Percentiles rank a stretch among this genome's conserved stretches.
These are phyloP conservation scores for Polydrusus pterygomalis DNA, from an alignment of 2,888 invertebrate genomes.

Conservation along the genomic window DNA sequence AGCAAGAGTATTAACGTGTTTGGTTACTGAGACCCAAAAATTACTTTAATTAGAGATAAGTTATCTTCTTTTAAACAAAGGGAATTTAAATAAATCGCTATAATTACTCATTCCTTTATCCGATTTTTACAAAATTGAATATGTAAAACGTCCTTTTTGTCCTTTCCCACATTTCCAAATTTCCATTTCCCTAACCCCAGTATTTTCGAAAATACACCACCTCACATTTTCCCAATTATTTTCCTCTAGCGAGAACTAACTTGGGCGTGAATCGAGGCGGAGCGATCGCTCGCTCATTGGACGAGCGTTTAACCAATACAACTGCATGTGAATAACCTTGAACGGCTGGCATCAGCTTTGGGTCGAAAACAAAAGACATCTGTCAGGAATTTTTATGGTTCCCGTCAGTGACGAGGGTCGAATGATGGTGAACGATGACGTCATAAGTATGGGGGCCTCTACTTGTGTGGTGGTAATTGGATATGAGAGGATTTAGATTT, in stretches of 20 bases:
- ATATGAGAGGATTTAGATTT: slow-evolving; percentile 8
- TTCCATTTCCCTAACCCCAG: neutral
- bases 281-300: slow-evolving; percentile 53
- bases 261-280: slow-evolving; percentile 53
- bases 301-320: slow-evolving; percentile 44
- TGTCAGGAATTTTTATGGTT: slow-evolving; percentile 56
- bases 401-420: slow-evolving; percentile 51
- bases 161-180: neutral
- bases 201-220: slow-evolving; percentile 25
- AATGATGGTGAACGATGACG: slow-evolving; percentile 53
- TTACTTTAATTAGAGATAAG: neutral
- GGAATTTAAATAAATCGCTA: neutral
- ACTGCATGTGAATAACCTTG: slow-evolving; percentile 53
- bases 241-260: neutral
- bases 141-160: slow-evolving; percentile 32
- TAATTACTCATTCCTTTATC: neutral
- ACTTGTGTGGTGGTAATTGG: slow-evolving; percentile 38
- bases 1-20: too few species aligned
- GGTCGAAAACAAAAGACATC: slow-evolving; percentile 55
- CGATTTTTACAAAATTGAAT: slow-evolving; percentile 1
- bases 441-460: slow-evolving; percentile 46
- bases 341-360: slow-evolving; percentile 51
- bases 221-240: slow-evolving; percentile 19
- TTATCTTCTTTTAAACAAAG: neutral
- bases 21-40: neutral